Evolutionary conservation across 2,888 invertebrate genomes (phyloP).

Genomic region (Horisme vitalbata): DNA sequence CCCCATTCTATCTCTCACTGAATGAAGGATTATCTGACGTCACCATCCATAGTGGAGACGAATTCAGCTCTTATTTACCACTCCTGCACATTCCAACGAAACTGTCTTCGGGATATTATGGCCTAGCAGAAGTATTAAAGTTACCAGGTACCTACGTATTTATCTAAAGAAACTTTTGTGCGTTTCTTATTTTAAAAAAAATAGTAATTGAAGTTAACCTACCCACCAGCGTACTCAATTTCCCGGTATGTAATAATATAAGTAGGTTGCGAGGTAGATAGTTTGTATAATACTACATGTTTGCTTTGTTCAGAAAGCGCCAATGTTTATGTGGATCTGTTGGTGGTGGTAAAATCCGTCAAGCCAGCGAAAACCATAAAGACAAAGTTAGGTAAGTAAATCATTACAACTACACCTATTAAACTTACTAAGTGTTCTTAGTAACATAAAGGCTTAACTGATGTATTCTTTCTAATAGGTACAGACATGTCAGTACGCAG

Average conservation of each 20-base stretch:
- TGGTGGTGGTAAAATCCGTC: conserved; percentile 86
- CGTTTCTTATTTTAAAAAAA: background rate
- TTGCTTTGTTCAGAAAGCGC: conserved; percentile 51
- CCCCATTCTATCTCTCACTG: conserved; percentile 85
- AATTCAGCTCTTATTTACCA: conserved; percentile 68
- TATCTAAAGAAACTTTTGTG: too few relatives aligned
- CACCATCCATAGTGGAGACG: conserved; percentile 80
- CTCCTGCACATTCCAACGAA: conserved; percentile 87
- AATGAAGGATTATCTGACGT: conserved; percentile 86
- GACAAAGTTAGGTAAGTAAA: conserved; percentile 77
- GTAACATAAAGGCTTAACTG: too few relatives aligned
- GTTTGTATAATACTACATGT: background rate
- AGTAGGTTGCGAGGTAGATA: too few relatives aligned
- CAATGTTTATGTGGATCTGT: conserved; percentile 84
- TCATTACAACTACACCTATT: too few relatives aligned
- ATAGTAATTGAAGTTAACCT: too few relatives aligned
- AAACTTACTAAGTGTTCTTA: too few relatives aligned
- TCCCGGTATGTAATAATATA: too few relatives aligned
- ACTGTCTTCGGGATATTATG: conserved; percentile 79
- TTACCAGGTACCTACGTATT: conserved; percentile 58
- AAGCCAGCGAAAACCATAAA: conserved; percentile 84
- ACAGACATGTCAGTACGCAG: conserved; percentile 84
- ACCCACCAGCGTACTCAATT: too few relatives aligned
- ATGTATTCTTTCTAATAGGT: conserved; percentile 50
- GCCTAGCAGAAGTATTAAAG: conserved; percentile 79